phyloP scores from a whole-genome alignment of 2,113 vertebrate species.

The Hipposideros armiger region DNA sequence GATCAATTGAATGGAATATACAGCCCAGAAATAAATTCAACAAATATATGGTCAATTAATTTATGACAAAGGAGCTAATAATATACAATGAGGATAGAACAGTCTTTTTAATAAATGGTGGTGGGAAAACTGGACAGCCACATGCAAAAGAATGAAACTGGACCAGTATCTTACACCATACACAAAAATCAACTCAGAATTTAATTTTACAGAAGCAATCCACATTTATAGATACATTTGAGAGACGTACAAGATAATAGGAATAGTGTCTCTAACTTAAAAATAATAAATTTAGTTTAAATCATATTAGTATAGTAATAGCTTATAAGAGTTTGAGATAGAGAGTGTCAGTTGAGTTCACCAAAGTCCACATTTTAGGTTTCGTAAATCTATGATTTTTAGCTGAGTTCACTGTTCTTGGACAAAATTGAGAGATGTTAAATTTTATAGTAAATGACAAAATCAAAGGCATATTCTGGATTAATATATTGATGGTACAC shows the following conservation, averaged over 20 bases:
- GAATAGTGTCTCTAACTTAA: constrained; percentile 66
- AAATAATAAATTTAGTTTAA: constrained; percentile 70
- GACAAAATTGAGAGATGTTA: neutral
- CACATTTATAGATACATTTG: constrained; percentile 75
- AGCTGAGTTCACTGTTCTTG: neutral
- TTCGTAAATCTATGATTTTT: neutral
- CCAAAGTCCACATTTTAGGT: neutral
- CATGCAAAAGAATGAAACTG: neutral
- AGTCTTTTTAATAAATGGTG: neutral
- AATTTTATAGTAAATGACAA: neutral
- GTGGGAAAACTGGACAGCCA: neutral
- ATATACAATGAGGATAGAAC: neutral
- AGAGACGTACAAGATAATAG: constrained; percentile 81
- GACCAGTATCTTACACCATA: neutral
- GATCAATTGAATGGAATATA: neutral
- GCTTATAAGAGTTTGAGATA: neutral
- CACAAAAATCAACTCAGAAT: neutral
- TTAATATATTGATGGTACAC: constrained; percentile 19
- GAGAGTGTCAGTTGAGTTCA: neutral
- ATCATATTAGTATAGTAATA: constrained; percentile 10
- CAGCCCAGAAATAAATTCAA: neutral
- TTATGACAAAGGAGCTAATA: neutral
- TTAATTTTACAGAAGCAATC: constrained; percentile 82
- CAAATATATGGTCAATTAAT: neutral
- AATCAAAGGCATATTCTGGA: constrained; percentile 69